phyloP scores from a whole-genome alignment of 2,888 invertebrate genomes.

The Cynaeus angustus region DNA sequence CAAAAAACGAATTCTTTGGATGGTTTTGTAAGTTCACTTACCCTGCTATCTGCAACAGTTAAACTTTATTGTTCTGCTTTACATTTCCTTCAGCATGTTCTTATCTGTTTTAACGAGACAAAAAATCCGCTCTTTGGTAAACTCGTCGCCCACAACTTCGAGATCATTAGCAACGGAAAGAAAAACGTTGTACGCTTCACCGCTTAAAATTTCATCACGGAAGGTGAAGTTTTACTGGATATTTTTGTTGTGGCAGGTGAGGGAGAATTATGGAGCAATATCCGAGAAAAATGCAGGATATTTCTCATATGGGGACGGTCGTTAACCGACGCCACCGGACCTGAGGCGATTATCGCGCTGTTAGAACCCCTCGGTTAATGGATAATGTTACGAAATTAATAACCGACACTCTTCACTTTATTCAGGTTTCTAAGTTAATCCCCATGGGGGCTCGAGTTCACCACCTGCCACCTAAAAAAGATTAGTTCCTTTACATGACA shows the following conservation, averaged over 20 bases:
- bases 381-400: conserved; percentile 40
- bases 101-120: conserved; percentile 30
- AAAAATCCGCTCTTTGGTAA: conserved; percentile 7
- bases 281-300: conserved; percentile 35
- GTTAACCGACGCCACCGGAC: conserved; percentile 27
- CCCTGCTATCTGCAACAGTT: conserved; percentile 12
- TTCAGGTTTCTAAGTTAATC: conserved; percentile 3
- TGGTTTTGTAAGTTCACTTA: conserved; percentile 6
- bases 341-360: conserved; percentile 27
- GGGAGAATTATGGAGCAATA: conserved; percentile 39
- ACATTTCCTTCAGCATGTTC: conserved; percentile 19
- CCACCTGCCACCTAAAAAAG: conserved; percentile 5
- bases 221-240: conserved; percentile 1
- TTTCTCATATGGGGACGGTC: conserved; percentile 38
- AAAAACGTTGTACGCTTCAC: neutral
- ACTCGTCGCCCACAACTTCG: neutral
- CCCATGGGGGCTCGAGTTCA: neutral
- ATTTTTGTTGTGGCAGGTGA: conserved; percentile 26
- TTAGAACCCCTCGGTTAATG: conserved; percentile 19
- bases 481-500: too few relatives aligned
- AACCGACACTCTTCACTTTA: conserved; percentile 18
- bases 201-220: conserved; percentile 24
- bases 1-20: conserved; percentile 5
- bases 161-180: neutral
- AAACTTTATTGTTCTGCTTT: conserved; percentile 30